Percentiles rank a stretch among this genome's conserved stretches.
Conservation (phyloP, 2,797 vertebrate genomes). For the Darevskia mixta region DNA sequence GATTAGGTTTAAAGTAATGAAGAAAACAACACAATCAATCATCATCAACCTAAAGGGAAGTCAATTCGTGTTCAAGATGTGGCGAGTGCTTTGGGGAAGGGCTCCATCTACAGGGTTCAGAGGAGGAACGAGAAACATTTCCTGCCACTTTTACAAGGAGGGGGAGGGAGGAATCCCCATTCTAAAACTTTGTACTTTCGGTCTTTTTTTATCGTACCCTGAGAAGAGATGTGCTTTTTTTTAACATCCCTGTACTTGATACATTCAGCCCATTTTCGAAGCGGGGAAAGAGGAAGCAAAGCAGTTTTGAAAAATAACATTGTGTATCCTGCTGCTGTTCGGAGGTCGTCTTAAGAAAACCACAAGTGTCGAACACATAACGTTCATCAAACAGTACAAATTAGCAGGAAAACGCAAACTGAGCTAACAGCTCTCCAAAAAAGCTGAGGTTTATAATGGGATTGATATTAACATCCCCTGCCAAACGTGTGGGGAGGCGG, state of each 20-base stretch:
- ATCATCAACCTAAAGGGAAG: constrained; percentile 92
- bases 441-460: constrained; percentile 53
- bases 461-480: constrained; percentile 50
- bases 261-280: neutral
- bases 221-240: constrained; percentile 8
- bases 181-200: neutral
- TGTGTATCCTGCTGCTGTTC: neutral
- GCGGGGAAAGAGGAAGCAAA: neutral
- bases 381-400: constrained; percentile 49
- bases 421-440: neutral
- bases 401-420: constrained; percentile 42
- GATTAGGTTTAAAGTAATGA: constrained; percentile 99
- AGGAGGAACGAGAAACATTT: constrained; percentile 64
- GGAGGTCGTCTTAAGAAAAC: constrained; percentile 10
- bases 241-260: neutral
- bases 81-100: constrained; percentile 81
- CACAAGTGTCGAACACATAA: constrained; percentile 34
- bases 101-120: constrained; percentile 87
- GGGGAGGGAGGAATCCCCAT: neutral
- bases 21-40: constrained; percentile 99
- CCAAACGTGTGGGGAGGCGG: neutral
- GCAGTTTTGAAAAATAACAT: constrained; percentile 22
- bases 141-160: constrained; percentile 46
- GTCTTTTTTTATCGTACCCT: neutral
- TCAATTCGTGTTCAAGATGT: constrained; percentile 82